Conservation (phyloP, 2,888 invertebrate species). For the Cantharis nigra region DNA sequence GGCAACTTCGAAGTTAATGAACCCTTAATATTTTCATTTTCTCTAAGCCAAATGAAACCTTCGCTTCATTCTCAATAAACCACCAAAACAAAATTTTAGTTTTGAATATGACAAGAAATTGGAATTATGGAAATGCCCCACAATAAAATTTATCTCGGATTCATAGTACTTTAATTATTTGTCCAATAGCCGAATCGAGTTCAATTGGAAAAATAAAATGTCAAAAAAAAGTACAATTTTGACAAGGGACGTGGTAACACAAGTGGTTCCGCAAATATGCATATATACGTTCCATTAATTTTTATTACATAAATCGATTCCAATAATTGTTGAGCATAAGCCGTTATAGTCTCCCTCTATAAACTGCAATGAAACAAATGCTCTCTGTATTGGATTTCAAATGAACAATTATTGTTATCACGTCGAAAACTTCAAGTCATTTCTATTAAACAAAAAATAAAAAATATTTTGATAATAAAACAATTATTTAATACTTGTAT, state of each 20-base stretch:
- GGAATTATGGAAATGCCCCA: not conserved
- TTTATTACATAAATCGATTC: not conserved
- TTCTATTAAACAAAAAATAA: not conserved
- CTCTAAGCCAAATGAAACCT: not conserved
- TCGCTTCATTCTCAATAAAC: not conserved
- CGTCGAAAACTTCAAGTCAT: not conserved
- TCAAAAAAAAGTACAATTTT: not conserved
- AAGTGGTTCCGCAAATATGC: not conserved
- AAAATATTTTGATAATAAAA: not conserved
- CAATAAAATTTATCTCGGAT: not conserved
- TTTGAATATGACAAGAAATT: not conserved
- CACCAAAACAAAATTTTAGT: not conserved
- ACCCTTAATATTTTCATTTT: not conserved
- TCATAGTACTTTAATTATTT: not conserved
- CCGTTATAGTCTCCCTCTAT: not conserved
- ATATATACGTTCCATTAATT: not conserved
- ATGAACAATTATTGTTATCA: not conserved
- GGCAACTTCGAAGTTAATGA: not conserved
- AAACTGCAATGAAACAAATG: not conserved
- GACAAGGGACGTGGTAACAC: not conserved
- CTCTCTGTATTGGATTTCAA: not conserved
- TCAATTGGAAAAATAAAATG: not conserved
- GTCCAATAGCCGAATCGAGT: not conserved
- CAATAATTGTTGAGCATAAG: not conserved
- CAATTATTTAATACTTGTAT: not conserved